Evolutionary conservation across 1,140 invertebrate genomes (phyloP), one percentile per base, ranked within the genome.

Genomic region (Condylostylus longicornis): DNA sequence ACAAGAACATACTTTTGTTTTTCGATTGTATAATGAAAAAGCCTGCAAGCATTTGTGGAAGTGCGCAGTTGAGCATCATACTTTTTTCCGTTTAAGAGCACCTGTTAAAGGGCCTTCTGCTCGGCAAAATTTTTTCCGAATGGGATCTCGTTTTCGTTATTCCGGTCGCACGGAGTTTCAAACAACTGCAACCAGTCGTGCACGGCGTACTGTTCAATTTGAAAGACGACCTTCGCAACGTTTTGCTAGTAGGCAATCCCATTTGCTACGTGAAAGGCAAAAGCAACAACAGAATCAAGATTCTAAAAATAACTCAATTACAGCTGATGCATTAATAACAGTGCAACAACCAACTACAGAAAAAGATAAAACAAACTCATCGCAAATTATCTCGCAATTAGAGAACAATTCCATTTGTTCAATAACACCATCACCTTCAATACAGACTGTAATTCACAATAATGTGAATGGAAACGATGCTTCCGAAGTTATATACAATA

Each of bases 11-110:
- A 91, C 87, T 1, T 94, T 94, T 61, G 80, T 87, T 1, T 88
- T 88, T 58, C 68, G 81, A 33, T 62, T 98, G 35, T 77, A 83
- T 27, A 97, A 94, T 58, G 90, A 98, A 60, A 95, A 97, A 58
- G 93, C 94, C 1, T 94, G 90, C 59, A 99, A 99, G 63, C 94
- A 98, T 65, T 65, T 99, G 41, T 98, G 96, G 95, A 98, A 98
- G 64, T 98, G 94, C 70, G 94, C 94, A 15, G 87, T 98, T 1
- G 95, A 99, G 60, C 90, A 98, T 67, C 94, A 98, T 63, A 86
- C 91, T 0, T 99, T 99, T 70, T 99, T 98, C 71, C 74, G 94
- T 45, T 65, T 98, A 12, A 75, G 84, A 42, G 87, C 84, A 18
- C 83, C 89, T 1, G 79, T 87, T 0, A 91, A 93, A 61, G 83